Evolutionary conservation across 2,113 vertebrate genomes (phyloP).

Genomic region (Bubo blakistoni): DNA sequence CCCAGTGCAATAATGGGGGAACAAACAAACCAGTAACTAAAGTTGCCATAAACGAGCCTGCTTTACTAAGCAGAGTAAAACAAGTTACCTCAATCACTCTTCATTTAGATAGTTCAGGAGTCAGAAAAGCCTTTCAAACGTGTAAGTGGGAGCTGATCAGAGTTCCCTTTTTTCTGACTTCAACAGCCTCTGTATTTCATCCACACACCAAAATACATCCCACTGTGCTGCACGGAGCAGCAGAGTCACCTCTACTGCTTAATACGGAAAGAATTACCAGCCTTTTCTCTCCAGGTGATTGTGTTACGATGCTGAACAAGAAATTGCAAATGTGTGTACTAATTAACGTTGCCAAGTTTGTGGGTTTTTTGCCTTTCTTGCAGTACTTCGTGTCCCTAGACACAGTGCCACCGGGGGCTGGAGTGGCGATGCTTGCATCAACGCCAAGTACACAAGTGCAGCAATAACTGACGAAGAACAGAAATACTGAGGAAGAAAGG

Average conservation of each 20-base stretch:
- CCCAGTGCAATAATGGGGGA: background rate
- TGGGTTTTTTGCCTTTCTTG: background rate
- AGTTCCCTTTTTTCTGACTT: background rate
- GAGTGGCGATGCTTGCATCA: background rate
- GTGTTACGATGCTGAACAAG: background rate
- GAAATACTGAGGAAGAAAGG: background rate
- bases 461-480: background rate
- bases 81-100: background rate
- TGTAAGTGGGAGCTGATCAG: background rate
- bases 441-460: background rate
- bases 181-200: background rate
- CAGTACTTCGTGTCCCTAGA: background rate
- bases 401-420: too few relatives aligned
- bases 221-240: background rate
- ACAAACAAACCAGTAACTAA: background rate
- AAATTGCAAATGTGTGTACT: background rate
- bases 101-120: background rate
- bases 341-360: background rate
- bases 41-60: background rate
- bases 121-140: background rate
- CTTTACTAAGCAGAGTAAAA: background rate
- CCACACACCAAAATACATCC: background rate
- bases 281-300: background rate
- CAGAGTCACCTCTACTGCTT: background rate
- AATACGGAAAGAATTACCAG: background rate